Conservation (phyloP, 2,797 vertebrate species). For the Podarcis lilfordi region DNA sequence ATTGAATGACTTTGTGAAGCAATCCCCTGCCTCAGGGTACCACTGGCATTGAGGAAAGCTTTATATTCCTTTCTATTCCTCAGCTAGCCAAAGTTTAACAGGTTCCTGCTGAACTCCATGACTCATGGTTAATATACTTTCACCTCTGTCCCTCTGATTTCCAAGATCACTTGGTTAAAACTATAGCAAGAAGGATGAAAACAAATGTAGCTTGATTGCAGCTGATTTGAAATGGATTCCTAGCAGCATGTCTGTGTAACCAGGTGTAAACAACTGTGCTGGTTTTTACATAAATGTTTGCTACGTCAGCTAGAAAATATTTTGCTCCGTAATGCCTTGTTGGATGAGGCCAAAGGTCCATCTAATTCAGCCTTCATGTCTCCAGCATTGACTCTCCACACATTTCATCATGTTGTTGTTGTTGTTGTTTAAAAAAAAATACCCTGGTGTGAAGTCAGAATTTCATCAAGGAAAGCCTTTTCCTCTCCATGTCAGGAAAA, state of each 20-base stretch:
- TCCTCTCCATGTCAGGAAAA: no score
- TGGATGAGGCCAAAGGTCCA: not conserved
- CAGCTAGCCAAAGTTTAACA: not conserved
- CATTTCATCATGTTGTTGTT: no score
- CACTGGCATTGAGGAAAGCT: not conserved
- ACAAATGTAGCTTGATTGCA: not conserved
- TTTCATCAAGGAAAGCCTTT: no score
- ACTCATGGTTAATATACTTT: not conserved
- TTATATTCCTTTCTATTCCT: not conserved
- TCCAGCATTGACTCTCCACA: not conserved
- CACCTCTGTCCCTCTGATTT: not conserved
- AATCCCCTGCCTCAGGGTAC: not conserved
- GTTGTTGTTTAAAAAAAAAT: no score
- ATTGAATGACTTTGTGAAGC: not conserved
- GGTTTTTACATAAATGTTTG: not conserved
- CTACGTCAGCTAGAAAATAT: not conserved
- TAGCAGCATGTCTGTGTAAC: not conserved
- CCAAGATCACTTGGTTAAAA: not conserved
- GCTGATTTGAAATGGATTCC: not conserved
- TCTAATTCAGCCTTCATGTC: not conserved
- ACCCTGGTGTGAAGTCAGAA: no score
- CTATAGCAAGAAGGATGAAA: not conserved
- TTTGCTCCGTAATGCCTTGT: not conserved
- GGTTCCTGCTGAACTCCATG: not conserved
- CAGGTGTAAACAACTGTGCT: no score